A percentile compares a stretch with the other conserved stretches of the same genome.
These are phyloP conservation scores for Lophotis ruficrista DNA, from an alignment of 2,113 vertebrate genomes.

Conservation along the genomic window DNA sequence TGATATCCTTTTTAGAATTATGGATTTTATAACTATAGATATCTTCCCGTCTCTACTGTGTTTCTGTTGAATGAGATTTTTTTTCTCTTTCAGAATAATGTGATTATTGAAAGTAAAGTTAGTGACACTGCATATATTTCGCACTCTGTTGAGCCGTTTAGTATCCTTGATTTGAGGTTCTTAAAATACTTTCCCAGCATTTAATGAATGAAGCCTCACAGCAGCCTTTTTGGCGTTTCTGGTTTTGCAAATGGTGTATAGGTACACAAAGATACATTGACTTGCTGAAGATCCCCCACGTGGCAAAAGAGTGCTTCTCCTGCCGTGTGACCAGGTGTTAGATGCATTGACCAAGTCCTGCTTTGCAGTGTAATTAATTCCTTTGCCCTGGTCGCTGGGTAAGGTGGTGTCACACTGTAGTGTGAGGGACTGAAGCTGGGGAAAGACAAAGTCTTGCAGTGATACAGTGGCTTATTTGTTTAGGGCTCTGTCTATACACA, in stretches of 20 bases:
- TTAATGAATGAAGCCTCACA: not conserved
- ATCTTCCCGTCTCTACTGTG: not conserved
- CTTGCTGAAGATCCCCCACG: not conserved
- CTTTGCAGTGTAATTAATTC: not conserved
- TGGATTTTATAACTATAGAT: not conserved
- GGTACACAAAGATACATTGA: not conserved
- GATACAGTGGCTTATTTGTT: not conserved
- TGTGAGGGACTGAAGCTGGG: not conserved
- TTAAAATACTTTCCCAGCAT: not conserved
- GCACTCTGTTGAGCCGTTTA: not conserved
- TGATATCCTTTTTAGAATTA: not conserved
- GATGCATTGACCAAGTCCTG: not conserved
- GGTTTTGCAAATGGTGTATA: not conserved
- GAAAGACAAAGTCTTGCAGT: not conserved
- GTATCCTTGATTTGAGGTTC: not conserved
- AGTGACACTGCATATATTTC: not conserved
- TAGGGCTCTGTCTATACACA: fast-evolving
- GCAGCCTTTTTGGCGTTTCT: not conserved
- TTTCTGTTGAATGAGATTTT: not conserved
- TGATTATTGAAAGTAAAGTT: not conserved
- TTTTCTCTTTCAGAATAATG: not conserved
- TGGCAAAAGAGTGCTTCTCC: not conserved
- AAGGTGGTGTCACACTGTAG: not conserved
- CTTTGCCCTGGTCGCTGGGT: not conserved
- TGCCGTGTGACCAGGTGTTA: not conserved